These are phyloP conservation scores for Orthosia gothica DNA, from an alignment of 2,888 invertebrate genomes.

Conservation along the genomic window DNA sequence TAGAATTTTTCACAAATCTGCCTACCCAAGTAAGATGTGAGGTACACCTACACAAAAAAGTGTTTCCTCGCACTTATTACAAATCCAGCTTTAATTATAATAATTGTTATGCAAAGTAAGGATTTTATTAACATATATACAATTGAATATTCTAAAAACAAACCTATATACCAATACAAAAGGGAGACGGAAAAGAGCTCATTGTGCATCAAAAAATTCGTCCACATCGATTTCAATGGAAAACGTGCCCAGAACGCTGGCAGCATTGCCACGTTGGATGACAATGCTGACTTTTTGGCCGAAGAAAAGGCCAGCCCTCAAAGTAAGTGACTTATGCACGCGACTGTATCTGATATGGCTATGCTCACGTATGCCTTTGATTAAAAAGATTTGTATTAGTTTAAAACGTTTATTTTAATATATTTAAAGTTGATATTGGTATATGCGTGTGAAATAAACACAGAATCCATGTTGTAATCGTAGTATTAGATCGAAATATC, in stretches of 20 bases:
- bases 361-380: conserved; percentile 34
- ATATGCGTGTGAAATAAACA: background rate
- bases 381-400: background rate
- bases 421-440: conserved; percentile 1
- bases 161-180: too few relatives aligned
- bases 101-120: conserved; percentile 17
- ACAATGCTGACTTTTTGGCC: too few relatives aligned
- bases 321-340: conserved; percentile 6
- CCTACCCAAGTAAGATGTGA: background rate
- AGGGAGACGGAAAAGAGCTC: too few relatives aligned
- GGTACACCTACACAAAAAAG: conserved; percentile 16
- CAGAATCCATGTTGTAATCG: conserved; percentile 14
- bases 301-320: too few relatives aligned
- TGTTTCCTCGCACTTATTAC: conserved; percentile 16
- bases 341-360: conserved; percentile 25
- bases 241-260: too few relatives aligned
- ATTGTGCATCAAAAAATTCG: too few relatives aligned
- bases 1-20: too few relatives aligned
- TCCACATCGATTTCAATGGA: too few relatives aligned
- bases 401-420: conserved; percentile 12
- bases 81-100: conserved; percentile 1
- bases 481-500: conserved; percentile 32
- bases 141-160: too few relatives aligned
- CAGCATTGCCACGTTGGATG: too few relatives aligned
- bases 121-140: too few relatives aligned